phyloP scores from a whole-genome alignment of 2,888 invertebrate genomes.

The Archaeoteleia sp. region DNA sequence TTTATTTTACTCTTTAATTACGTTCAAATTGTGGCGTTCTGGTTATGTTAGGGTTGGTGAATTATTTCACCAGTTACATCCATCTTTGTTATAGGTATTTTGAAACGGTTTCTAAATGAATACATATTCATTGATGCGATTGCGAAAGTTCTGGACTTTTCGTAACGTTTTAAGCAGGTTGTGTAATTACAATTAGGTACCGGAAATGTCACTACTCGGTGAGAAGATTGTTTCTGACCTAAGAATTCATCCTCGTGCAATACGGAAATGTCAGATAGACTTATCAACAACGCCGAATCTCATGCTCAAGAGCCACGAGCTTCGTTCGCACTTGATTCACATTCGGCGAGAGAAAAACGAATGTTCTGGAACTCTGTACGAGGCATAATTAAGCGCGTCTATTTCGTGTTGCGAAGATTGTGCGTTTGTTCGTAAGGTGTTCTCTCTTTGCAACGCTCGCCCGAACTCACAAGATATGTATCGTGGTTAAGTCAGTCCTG shows the following conservation, averaged over 20 bases:
- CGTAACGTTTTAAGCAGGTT: constrained; percentile 23
- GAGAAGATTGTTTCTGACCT: constrained; percentile 7
- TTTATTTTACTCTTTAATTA: too few relatives aligned
- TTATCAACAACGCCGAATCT: constrained; percentile 55
- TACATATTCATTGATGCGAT: constrained; percentile 27
- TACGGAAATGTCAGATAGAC: constrained; percentile 48
- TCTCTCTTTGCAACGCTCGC: constrained; percentile 54
- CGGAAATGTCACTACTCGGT: constrained; percentile 36
- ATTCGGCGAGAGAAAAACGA: constrained; percentile 48
- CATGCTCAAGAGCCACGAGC: constrained; percentile 46
- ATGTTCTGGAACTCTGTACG: constrained; percentile 50
- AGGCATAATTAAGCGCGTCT: constrained; percentile 62
- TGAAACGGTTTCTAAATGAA: too few relatives aligned
- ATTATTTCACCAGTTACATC: too few relatives aligned
- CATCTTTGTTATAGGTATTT: too few relatives aligned
- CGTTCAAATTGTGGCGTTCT: too few relatives aligned
- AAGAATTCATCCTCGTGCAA: too few relatives aligned
- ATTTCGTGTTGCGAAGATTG: constrained; percentile 59
- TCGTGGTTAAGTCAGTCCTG: constrained; percentile 59
- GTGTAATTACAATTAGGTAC: constrained; percentile 26
- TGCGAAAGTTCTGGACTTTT: constrained; percentile 33
- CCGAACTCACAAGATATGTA: constrained; percentile 62
- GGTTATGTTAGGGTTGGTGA: too few relatives aligned
- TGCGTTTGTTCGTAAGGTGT: constrained; percentile 53
- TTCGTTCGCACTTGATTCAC: constrained; percentile 49